These are phyloP conservation scores for Proctacanthus coquilletti DNA, from an alignment of 1,140 invertebrate genomes.

Conservation along the genomic window DNA sequence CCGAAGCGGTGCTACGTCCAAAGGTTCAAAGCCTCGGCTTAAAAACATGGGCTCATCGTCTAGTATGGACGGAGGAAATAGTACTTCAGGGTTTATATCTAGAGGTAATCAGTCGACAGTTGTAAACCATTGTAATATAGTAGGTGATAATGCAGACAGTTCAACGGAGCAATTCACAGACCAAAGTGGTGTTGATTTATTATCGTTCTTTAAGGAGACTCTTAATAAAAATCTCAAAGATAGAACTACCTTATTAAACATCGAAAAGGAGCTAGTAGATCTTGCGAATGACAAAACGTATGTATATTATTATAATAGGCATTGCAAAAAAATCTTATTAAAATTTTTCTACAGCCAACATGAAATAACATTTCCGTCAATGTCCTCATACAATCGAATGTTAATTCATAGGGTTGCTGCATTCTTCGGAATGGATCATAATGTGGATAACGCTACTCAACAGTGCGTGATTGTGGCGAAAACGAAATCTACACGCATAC, in stretches of 20 bases:
- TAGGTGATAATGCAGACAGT: conserved; percentile 45
- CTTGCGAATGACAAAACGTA: conserved; percentile 72
- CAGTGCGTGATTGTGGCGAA: conserved; percentile 57
- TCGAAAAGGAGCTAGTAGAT: conserved; percentile 73
- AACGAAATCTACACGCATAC: conserved; percentile 60
- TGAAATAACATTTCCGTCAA: conserved; percentile 70
- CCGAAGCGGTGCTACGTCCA: conserved; percentile 33
- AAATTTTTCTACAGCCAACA: conserved; percentile 31
- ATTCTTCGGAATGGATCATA: conserved; percentile 87
- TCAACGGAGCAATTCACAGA: conserved; percentile 66
- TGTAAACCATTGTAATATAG: conserved; percentile 7
- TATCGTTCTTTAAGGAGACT: conserved; percentile 77
- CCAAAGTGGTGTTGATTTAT: conserved; percentile 64
- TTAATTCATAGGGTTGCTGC: conserved; percentile 84
- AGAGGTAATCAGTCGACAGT: conserved; percentile 1
- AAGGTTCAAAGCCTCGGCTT: conserved; percentile 26
- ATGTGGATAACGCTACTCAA: conserved; percentile 68
- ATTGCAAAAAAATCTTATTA: conserved; percentile 3
- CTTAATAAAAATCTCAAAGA: conserved; percentile 82
- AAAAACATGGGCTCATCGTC: conserved; percentile 22
- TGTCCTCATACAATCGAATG: conserved; percentile 92
- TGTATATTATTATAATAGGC: too few relatives aligned
- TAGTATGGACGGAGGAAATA: conserved; percentile 15
- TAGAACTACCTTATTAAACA: conserved; percentile 62
- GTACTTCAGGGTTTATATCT: conserved; percentile 5